These are phyloP conservation scores for Anguilla obscura DNA, from an alignment of 2,797 vertebrate genomes.

Conservation along the genomic window DNA sequence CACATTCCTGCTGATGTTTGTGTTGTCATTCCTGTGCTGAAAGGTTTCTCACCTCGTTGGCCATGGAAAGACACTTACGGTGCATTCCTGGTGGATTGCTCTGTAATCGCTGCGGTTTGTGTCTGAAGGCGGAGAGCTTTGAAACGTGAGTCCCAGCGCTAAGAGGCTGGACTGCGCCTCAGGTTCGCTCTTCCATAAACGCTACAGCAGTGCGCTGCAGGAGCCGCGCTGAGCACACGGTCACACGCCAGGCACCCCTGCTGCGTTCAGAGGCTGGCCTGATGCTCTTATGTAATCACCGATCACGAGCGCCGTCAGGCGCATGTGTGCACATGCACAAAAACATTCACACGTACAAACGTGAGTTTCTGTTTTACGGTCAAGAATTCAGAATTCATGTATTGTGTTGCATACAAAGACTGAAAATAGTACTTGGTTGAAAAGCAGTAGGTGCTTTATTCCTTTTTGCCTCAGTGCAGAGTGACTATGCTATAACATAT, in stretches of 20 bases:
- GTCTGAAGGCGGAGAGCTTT: constrained; percentile 63
- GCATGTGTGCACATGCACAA: neutral
- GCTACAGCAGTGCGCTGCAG: constrained; percentile 48
- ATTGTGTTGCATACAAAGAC: neutral
- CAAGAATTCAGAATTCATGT: neutral
- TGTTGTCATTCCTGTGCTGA: constrained; percentile 59
- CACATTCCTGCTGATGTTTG: constrained; percentile 28
- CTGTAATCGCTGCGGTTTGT: constrained; percentile 71
- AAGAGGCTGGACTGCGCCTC: constrained; percentile 42
- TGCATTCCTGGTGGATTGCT: constrained; percentile 69
- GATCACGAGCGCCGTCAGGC: neutral
- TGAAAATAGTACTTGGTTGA: neutral
- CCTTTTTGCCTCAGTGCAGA: neutral
- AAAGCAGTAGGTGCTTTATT: neutral
- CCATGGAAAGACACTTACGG: constrained; percentile 69
- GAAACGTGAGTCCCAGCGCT: constrained; percentile 64
- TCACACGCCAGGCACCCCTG: neutral
- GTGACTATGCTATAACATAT: neutral
- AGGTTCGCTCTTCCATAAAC: constrained; percentile 40
- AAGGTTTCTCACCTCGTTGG: constrained; percentile 68
- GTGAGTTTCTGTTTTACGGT: too few species aligned
- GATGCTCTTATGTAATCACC: neutral
- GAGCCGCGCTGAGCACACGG: neutral
- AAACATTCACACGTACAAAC: neutral
- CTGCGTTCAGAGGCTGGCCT: neutral